Base-by-base conservation (phyloP, 1,140 invertebrate genomes). In the Pseudoatta argentina region DNA sequence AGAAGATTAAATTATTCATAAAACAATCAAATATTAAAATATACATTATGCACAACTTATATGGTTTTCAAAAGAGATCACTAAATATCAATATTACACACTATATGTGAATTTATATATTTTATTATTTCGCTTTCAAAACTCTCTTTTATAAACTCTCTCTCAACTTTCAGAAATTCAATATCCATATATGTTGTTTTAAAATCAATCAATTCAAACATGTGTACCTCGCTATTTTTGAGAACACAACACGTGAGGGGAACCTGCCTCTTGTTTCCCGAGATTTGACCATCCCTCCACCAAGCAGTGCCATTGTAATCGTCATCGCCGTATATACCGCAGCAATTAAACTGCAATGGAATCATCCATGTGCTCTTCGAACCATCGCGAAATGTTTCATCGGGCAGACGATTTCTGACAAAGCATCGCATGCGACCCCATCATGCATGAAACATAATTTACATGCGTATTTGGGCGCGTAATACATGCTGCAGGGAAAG, bases 281-380 rank as follows among this genome's bases (percentile, higher is more conserved):
- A 93, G 79, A 93, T 91, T 77, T 93, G 89, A 14, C 87, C 91
- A 44, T 94, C 92, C 53, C 94, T 94, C 93, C 93, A 94, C 95
- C 95, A 96, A 14, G 90, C 91, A 69, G 96, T 96, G 53, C 94
- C 94, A 77, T 94, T 93, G 87, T 96, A 96, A 91, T 96, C 96
- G 8, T 57, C 76, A 61, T 95, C 94, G n/a, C 92, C 93, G 48
- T 95, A 87, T 69, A 96, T 95, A 59, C 96, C 96, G 88, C 96
- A 96, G 89, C 96, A 96, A 88, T 96, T 95, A 87, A 96, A 96
- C 96, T 96, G 91, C 24, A 95, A 94, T 71, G 69, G 85, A 89
- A 89, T 85, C 86, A 90, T 48, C 67, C 57, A 66, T 86, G 21
- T 79, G 82, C 67, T 83, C 59, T 57, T 76, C 63, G 81, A 63